Percentiles rank a stretch among this genome's conserved stretches.
Conservation (phyloP, 2,888 invertebrate species). For the Rhagophthalmus giganteus region DNA sequence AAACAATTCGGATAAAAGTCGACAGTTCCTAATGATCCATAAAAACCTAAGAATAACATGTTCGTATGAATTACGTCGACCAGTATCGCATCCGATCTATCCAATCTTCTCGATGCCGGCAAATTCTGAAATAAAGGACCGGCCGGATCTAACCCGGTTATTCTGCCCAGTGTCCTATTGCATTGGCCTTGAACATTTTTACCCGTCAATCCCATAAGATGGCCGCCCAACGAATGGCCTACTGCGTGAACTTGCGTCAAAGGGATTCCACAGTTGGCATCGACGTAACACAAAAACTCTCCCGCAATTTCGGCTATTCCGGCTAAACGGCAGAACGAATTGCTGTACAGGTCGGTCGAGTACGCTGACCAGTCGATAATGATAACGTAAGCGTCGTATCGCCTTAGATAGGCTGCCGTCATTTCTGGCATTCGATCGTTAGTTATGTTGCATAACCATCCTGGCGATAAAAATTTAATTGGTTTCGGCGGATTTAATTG, state of each 20-base stretch:
- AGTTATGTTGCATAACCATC: conserved; percentile 7
- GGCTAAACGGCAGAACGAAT: conserved; percentile 1
- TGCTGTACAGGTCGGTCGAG: conserved; percentile 2
- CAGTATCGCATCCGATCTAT: conserved; percentile 9
- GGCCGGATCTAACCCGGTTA: conserved; percentile 22
- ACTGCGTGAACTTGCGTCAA: conserved; percentile 8
- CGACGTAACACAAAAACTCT: conserved; percentile 3
- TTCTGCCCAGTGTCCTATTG: conserved; percentile 4
- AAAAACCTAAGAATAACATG: conserved; percentile 12
- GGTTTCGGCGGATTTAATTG: conserved; percentile 3
- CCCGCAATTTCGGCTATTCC: conserved; percentile 5
- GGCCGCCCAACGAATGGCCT: conserved; percentile 22
- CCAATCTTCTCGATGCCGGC: conserved; percentile 6
- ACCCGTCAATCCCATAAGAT: conserved; percentile 17
- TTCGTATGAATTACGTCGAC: conserved; percentile 23
- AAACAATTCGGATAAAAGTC: conserved; percentile 24
- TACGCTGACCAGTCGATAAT: conserved; percentile 8
- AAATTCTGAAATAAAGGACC: conserved; percentile 10
- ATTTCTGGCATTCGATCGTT: conserved; percentile 7
- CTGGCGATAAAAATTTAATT: conserved; percentile 5
- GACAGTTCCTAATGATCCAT: conserved; percentile 5
- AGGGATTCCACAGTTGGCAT: neutral
- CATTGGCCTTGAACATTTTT: conserved; percentile 5
- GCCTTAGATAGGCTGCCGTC: conserved; percentile 11
- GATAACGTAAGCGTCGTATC: conserved; percentile 13